Percentiles rank a stretch among this genome's conserved stretches.
These are phyloP conservation scores for Catocala fraxini DNA, from an alignment of 2,888 invertebrate genomes.

Conservation along the genomic window DNA sequence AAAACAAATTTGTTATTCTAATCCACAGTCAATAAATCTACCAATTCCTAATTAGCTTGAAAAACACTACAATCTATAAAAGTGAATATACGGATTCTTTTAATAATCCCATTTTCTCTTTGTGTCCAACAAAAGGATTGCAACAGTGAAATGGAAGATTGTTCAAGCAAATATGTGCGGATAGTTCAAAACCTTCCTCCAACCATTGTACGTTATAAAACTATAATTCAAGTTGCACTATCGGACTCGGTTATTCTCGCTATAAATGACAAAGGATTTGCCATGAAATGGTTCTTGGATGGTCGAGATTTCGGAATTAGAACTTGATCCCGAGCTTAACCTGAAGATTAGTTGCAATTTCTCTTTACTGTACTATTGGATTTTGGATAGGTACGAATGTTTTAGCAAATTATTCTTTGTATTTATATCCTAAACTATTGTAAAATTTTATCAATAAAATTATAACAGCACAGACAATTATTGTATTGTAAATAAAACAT, in stretches of 20 bases:
- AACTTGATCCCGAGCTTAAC: background rate
- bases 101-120: constrained; percentile 5
- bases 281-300: constrained; percentile 5
- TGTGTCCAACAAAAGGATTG: constrained; percentile 4
- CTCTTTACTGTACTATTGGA: constrained; percentile 1
- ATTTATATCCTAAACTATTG: no score
- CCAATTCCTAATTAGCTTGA: no score
- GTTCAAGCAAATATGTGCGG: constrained; percentile 10
- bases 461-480: no score
- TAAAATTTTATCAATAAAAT: no score
- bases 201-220: constrained; percentile 25
- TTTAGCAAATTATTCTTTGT: no score
- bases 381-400: background rate
- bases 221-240: constrained; percentile 23
- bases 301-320: constrained; percentile 29
- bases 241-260: constrained; percentile 15
- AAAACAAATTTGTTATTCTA: no score
- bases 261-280: constrained; percentile 28
- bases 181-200: constrained; percentile 14
- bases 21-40: no score
- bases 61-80: background rate
- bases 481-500: no score
- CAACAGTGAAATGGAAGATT: constrained; percentile 7
- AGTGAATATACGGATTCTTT: background rate
- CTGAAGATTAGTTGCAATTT: background rate